Base-by-base conservation (phyloP, 2,113 vertebrate genomes). In the Crocuta crocuta region DNA sequence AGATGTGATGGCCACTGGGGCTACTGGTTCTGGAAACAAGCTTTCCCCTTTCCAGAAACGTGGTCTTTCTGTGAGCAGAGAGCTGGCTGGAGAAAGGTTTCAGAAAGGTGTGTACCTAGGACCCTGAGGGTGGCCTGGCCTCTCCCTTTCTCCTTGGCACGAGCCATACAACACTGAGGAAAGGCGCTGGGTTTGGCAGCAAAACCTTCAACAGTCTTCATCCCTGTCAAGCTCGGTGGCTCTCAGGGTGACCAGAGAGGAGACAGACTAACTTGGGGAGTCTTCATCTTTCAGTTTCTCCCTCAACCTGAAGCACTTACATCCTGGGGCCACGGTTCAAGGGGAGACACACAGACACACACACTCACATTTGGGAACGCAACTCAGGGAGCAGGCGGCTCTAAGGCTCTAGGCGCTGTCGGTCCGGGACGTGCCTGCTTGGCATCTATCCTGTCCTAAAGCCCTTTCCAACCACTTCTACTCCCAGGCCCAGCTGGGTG, bases 121-220 rank as follows among this genome's bases (percentile, higher is more conserved):
- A 35, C 11, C 78, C 88, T 0, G 10, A 84, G 71, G 84, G 95
- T 74, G 78, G 93, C 91, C 84, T 68, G 61, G 87, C 63, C 92
- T 55, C 45, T 9, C 45, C 73, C 92, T 76, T 91, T 89, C 82
- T 88, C 80, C 95, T 96, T 95, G 97, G 92, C 96, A 92, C 10
- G 79, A 89, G 87, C 94, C 89, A 86, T 84, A n/a, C n/a, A 85
- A 87, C 48, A 53, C 53, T 53, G 87, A 88, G 94, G 87, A 43
- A 84, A 97, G 84, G 96, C 80, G 94, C 15, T 31, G 85, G 78
- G 70, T 93, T 97, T 98, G 98, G 97, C 96, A 96, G 91, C 0
- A 10, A n/a, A 90, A 88, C 87, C 95, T 81, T 70, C 35, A 63
- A 93, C 0, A 66, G 84, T 97, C 95, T 86, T 87, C 82, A 92